Conservation (phyloP, 2,797 vertebrate species). For the Hemitrygon akajei region DNA sequence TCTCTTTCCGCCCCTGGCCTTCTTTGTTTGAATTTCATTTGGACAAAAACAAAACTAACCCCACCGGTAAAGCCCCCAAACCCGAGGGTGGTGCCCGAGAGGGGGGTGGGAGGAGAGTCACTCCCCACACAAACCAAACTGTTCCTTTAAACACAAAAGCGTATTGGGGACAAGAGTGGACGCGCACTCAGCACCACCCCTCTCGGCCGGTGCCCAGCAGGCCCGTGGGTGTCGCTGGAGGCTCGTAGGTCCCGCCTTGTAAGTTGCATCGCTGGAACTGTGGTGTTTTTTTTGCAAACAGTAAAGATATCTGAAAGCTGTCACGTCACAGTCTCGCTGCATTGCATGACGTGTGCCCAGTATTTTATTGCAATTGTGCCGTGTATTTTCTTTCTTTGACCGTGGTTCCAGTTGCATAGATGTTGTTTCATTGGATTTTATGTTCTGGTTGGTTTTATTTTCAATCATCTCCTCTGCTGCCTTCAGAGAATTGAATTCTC, state of each 20-base stretch:
- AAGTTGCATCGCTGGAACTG: not conserved
- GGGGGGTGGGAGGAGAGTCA: too few species aligned
- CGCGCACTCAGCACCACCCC: not conserved
- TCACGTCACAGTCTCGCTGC: not conserved
- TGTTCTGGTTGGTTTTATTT: not conserved
- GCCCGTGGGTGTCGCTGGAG: not conserved
- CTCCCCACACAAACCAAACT: not conserved
- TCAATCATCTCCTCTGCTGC: not conserved
- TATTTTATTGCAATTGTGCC: not conserved
- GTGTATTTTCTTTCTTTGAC: not conserved
- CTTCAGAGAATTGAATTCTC: not conserved
- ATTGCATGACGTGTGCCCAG: not conserved
- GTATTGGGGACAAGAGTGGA: not conserved
- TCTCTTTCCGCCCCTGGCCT: not conserved
- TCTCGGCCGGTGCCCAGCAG: not conserved
- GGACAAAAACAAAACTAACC: too few species aligned
- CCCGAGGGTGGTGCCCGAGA: not conserved
- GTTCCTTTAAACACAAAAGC: too few species aligned
- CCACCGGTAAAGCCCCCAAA: not conserved
- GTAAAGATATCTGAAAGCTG: not conserved
- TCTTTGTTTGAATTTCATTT: not conserved
- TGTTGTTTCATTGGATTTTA: not conserved
- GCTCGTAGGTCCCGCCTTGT: not conserved
- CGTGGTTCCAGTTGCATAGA: not conserved
- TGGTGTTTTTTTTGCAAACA: not conserved